phyloP scores from a whole-genome alignment of 2,888 invertebrate species.

The Eudemis profundana region DNA sequence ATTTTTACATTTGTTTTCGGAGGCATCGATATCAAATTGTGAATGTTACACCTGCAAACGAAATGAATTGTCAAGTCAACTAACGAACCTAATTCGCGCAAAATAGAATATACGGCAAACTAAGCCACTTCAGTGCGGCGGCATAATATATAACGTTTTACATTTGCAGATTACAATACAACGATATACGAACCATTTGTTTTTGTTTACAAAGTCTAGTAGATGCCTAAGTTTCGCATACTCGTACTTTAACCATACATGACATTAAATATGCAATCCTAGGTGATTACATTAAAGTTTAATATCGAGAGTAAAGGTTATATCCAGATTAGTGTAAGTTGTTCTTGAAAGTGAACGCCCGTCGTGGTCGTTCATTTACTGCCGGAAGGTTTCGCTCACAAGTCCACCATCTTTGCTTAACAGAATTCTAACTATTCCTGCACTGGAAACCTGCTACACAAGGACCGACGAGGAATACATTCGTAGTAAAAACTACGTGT shows the following conservation, averaged over 20 bases:
- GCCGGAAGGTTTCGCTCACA: conserved; percentile 27
- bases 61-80: neutral
- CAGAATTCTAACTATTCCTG: conserved; percentile 25
- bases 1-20: too few relatives aligned
- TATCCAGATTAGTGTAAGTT: neutral
- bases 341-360: conserved; percentile 15
- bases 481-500: neutral
- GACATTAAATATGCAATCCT: neutral
- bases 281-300: neutral
- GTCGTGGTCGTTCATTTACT: conserved; percentile 15
- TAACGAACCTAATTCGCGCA: neutral
- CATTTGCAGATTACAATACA: conserved; percentile 20
- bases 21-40: too few relatives aligned
- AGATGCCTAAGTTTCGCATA: neutral
- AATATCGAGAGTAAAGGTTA: neutral
- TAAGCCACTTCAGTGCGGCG: neutral
- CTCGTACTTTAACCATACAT: neutral
- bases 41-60: too few relatives aligned
- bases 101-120: neutral
- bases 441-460: neutral
- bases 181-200: conserved; percentile 17
- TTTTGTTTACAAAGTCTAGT: conserved; percentile 22
- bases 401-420: conserved; percentile 29
- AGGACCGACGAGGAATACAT: neutral
- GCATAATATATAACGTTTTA: neutral